Evolutionary conservation across 2,888 invertebrate genomes (phyloP), one percentile per base, ranked within the genome.

Genomic region (Pollenia amentaria): DNA sequence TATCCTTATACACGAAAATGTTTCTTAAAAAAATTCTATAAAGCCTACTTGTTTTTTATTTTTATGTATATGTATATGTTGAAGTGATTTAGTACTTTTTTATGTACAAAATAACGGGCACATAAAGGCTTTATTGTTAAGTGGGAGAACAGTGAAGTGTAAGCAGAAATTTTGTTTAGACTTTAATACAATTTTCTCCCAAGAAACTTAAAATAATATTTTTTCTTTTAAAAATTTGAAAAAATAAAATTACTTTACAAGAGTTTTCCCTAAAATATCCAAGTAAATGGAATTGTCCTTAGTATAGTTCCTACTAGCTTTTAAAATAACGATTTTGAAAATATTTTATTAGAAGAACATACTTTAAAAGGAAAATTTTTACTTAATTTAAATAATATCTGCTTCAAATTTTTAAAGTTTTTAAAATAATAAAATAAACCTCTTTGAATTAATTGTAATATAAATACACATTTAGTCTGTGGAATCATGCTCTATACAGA

Each of bases 31-130:
- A 29, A 72, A 21, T 55, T 53, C 42, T 51, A 46, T 16, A 40
- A 18, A 72, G 44, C 11, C 18, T 48, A 29, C 16, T 73, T 42
- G 57, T 60, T 38, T 57, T 60, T 62, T 40, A 70, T 62, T 65
- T 80, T 42, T 40, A 46, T 53, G 11, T 38, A 8, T 7, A 16
- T 60, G 16, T 57, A 57, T 73, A n/a, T 60, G 16, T 12, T 75
- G 42, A 81, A 73, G 65, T 65, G 72, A 80, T 73, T 55, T 73
- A 57, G 16, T 53, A 69, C 60, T 60, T 57, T 29, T 51, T 48
- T 70, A 57, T 51, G 29, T 51, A 48, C 14, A 69, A 48, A 60
- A 78, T 29, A 0, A 40, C 18, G 11, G 40, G 4, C 44, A 9
- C 12, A 53, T 48, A 60, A n/a, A 60, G 40, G 11, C 21, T 29